Evolutionary conservation across 1,140 invertebrate genomes (phyloP).

Genomic region (Planococcus citri): DNA sequence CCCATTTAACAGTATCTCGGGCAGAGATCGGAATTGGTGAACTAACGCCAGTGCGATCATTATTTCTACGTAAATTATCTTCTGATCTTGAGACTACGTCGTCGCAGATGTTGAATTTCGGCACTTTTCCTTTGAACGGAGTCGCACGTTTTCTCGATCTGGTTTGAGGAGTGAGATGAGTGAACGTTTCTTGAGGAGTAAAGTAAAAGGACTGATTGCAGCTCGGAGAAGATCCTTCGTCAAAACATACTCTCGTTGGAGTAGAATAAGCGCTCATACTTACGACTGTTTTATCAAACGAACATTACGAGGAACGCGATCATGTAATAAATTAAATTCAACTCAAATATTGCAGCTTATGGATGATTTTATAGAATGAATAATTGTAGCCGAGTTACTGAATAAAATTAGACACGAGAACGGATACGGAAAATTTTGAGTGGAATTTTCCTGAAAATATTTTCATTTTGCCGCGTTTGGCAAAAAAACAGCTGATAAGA

Average conservation of each 20-base stretch:
- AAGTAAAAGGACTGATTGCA: not conserved
- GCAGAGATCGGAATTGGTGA: not conserved
- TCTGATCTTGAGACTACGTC: not conserved
- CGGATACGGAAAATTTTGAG: too few relatives aligned
- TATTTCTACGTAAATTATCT: not conserved
- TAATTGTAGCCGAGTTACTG: too few relatives aligned
- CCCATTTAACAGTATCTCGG: not conserved
- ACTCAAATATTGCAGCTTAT: too few relatives aligned
- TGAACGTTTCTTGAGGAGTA: not conserved
- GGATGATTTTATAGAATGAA: too few relatives aligned
- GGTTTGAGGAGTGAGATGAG: not conserved
- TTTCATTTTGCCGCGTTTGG: too few relatives aligned
- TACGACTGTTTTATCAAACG: too few relatives aligned
- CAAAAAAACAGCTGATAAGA: too few relatives aligned
- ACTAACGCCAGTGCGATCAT: not conserved
- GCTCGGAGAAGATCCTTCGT: not conserved
- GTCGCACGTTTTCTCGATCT: not conserved
- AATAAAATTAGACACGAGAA: too few relatives aligned
- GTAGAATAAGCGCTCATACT: not conserved
- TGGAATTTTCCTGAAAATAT: too few relatives aligned
- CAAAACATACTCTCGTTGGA: not conserved
- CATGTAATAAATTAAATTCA: too few relatives aligned
- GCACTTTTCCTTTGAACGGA: not conserved
- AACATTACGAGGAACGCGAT: too few relatives aligned
- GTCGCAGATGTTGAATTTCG: not conserved